Conservation (phyloP, 2,888 invertebrate genomes). For the Caenorhabditis sulstoni region DNA sequence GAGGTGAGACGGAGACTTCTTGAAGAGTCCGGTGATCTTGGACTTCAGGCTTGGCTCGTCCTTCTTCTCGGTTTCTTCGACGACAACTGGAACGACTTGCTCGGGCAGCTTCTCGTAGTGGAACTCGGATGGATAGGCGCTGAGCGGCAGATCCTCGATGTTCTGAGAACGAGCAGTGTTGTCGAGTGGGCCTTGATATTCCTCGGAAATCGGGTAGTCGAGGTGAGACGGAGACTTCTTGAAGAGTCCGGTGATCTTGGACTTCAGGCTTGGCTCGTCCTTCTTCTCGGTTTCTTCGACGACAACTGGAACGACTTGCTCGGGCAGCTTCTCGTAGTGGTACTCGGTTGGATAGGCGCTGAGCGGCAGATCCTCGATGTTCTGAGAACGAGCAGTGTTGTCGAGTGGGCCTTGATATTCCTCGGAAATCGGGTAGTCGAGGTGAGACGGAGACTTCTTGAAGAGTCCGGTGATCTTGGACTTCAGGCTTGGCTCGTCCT, state of each 20-base stretch:
- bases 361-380: too few relatives aligned
- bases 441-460: constrained; percentile 47
- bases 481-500: constrained; percentile 28
- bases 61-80: too few relatives aligned
- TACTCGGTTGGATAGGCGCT: constrained; percentile 22
- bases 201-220: constrained; percentile 14
- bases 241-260: too few relatives aligned
- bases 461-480: constrained; percentile 26
- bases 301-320: not conserved
- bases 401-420: constrained; percentile 19
- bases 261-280: too few relatives aligned
- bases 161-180: not conserved
- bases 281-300: too few relatives aligned
- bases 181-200: constrained; percentile 8
- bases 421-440: constrained; percentile 22
- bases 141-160: too few relatives aligned
- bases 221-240: constrained; percentile 7
- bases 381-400: not conserved
- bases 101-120: constrained; percentile 42
- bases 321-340: constrained; percentile 42
- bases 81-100: not conserved
- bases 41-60: too few relatives aligned
- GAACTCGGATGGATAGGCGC: constrained; percentile 59
- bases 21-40: too few relatives aligned
- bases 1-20: constrained; percentile 47